These are phyloP conservation scores for Papilio glaucus DNA, from an alignment of 1,140 invertebrate genomes.

Conservation along the genomic window DNA sequence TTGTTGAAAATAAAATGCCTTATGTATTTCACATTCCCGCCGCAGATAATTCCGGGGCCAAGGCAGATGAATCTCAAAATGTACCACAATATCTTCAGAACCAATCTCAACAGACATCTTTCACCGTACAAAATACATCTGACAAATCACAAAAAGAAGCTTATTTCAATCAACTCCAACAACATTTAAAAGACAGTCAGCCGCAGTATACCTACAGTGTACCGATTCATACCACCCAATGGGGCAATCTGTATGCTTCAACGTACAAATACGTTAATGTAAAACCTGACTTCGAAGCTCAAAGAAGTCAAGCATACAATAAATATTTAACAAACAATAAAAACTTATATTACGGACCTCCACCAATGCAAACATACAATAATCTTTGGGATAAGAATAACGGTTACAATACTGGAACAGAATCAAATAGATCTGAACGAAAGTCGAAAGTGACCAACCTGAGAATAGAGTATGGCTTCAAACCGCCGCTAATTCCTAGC, in stretches of 20 bases:
- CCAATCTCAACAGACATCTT: slow-evolving; percentile 45
- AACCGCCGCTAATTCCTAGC: slow-evolving; percentile 90
- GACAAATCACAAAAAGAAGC: slow-evolving; percentile 42
- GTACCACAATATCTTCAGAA: slow-evolving; percentile 51
- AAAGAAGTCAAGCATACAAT: slow-evolving; percentile 43
- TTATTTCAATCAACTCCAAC: slow-evolving; percentile 46
- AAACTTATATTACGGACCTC: slow-evolving; percentile 63
- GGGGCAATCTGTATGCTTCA: slow-evolving; percentile 69
- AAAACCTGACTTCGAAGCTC: slow-evolving; percentile 40
- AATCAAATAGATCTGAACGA: slow-evolving; percentile 82
- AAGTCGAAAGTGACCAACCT: slow-evolving; percentile 84
- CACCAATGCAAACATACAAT: slow-evolving; percentile 56
- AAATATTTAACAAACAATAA: slow-evolving; percentile 49
- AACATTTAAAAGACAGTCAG: slow-evolving; percentile 53
- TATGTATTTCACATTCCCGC: slow-evolving; percentile 84
- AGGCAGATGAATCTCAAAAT: slow-evolving; percentile 72
- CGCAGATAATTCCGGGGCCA: slow-evolving; percentile 83
- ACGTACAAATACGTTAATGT: slow-evolving; percentile 64
- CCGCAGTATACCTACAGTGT: slow-evolving; percentile 44
- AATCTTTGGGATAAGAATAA: slow-evolving; percentile 64
- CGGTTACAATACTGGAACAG: slow-evolving; percentile 58
- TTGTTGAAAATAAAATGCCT: slow-evolving; percentile 80
- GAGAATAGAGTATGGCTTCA: slow-evolving; percentile 91
- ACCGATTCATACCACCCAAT: slow-evolving; percentile 55
- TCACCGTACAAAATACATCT: slow-evolving; percentile 44